Conservation (phyloP, 2,888 invertebrate genomes). For the Seira ritae region DNA sequence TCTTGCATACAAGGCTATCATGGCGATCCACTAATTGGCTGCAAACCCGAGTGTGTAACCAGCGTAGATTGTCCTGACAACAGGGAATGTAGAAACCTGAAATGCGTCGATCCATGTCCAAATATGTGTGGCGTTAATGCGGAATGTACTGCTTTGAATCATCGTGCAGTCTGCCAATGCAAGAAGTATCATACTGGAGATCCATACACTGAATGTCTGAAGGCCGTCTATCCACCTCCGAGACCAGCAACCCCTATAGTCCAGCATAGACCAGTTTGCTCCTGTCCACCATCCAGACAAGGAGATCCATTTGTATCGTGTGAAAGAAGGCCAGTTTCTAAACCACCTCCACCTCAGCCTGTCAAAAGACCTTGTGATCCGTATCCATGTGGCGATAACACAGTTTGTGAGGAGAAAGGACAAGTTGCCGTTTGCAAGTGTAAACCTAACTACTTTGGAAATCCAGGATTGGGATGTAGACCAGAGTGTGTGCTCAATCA, state of each 20-base stretch:
- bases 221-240: slow-evolving; percentile 39
- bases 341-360: slow-evolving; percentile 44
- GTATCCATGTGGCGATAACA: slow-evolving; percentile 77
- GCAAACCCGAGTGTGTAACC: slow-evolving; percentile 77
- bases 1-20: slow-evolving; percentile 89
- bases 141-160: slow-evolving; percentile 88
- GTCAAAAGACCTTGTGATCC: slow-evolving; percentile 65
- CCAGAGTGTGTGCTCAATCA: slow-evolving; percentile 90
- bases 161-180: slow-evolving; percentile 88
- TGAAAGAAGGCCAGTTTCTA: slow-evolving; percentile 73
- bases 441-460: slow-evolving; percentile 85
- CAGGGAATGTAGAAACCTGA: slow-evolving; percentile 86
- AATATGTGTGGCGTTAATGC: slow-evolving; percentile 80
- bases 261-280: slow-evolving; percentile 86
- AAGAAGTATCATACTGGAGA: slow-evolving; percentile 80
- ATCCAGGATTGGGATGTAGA: slow-evolving; percentile 86
- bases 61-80: slow-evolving; percentile 88
- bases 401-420: slow-evolving; percentile 82
- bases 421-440: slow-evolving; percentile 85
- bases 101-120: slow-evolving; percentile 85
- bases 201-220: slow-evolving; percentile 75
- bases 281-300: slow-evolving; percentile 80
- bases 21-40: slow-evolving; percentile 85
- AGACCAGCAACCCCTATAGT: slow-evolving; percentile 74
- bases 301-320: slow-evolving; percentile 86